phyloP scores from a whole-genome alignment of 2,888 invertebrate species.

The Azorinus chamasolen region DNA sequence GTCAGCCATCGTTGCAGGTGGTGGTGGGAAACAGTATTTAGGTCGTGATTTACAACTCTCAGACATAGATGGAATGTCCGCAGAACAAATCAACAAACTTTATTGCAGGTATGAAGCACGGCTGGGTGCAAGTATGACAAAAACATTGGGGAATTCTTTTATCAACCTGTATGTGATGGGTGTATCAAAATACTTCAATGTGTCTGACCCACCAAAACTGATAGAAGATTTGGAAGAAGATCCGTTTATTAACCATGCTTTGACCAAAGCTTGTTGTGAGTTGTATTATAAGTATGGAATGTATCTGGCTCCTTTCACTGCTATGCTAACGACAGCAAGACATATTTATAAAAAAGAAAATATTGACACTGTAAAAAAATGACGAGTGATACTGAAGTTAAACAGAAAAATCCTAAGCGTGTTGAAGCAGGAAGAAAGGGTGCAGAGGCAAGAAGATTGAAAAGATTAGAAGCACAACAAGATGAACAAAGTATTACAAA shows the following conservation, averaged over 20 bases:
- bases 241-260: constrained; percentile 40
- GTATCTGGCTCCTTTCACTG: constrained; percentile 40
- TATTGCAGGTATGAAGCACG: constrained; percentile 50
- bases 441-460: constrained; percentile 26
- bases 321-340: constrained; percentile 27
- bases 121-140: constrained; percentile 48
- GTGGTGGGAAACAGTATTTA: constrained; percentile 41
- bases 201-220: constrained; percentile 42
- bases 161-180: constrained; percentile 48
- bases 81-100: constrained; percentile 46
- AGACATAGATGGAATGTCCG: constrained; percentile 41
- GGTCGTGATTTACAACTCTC: constrained; percentile 37
- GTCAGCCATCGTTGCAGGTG: constrained; percentile 50
- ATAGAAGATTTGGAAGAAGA: constrained; percentile 52
- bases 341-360: constrained; percentile 31
- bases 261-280: constrained; percentile 24
- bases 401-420: constrained; percentile 29
- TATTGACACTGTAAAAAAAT: constrained; percentile 21
- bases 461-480: not conserved
- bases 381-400: constrained; percentile 17
- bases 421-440: constrained; percentile 42
- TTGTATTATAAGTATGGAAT: constrained; percentile 27
- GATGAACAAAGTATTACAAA: no score
- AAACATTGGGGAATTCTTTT: constrained; percentile 47
- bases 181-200: constrained; percentile 44